A percentile compares a stretch with the other conserved stretches of the same genome.
These are phyloP conservation scores for Sebastiscus albofasciatus DNA, from an alignment of 2,797 vertebrate genomes.

Conservation along the genomic window DNA sequence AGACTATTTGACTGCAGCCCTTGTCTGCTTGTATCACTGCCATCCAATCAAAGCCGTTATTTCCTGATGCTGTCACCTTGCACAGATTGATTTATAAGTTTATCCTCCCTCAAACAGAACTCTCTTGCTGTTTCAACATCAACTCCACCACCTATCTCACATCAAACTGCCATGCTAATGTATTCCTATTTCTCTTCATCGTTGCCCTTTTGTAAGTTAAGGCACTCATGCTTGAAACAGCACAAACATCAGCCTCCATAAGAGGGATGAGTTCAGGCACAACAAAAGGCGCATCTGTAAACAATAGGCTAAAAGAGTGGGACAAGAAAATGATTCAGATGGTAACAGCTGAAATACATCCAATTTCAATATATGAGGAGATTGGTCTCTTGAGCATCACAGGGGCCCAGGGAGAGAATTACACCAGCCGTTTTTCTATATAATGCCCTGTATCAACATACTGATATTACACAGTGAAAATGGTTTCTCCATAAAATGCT, in stretches of 20 bases:
- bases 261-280: constrained; percentile 65
- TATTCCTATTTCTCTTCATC: constrained; percentile 55
- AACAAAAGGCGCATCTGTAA: constrained; percentile 69
- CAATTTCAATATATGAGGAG: constrained; percentile 69
- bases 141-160: constrained; percentile 26
- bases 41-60: background rate
- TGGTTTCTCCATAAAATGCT: constrained; percentile 63
- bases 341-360: constrained; percentile 64
- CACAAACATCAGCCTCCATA: constrained; percentile 64
- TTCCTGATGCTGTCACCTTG: background rate
- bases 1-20: background rate
- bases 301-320: constrained; percentile 68
- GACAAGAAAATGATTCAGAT: constrained; percentile 65
- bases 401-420: constrained; percentile 58
- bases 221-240: constrained; percentile 65
- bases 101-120: constrained; percentile 17
- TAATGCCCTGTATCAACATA: constrained; percentile 57
- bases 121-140: constrained; percentile 20
- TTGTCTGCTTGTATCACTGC: background rate
- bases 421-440: constrained; percentile 64
- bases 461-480: constrained; percentile 60
- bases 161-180: constrained; percentile 61
- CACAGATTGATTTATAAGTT: constrained; percentile 15
- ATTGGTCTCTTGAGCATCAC: constrained; percentile 71
- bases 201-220: constrained; percentile 60